Percentiles rank a stretch among this genome's conserved stretches.
These are phyloP conservation scores for Rhodophaea formosa DNA, from an alignment of 2,888 invertebrate species.

Conservation along the genomic window DNA sequence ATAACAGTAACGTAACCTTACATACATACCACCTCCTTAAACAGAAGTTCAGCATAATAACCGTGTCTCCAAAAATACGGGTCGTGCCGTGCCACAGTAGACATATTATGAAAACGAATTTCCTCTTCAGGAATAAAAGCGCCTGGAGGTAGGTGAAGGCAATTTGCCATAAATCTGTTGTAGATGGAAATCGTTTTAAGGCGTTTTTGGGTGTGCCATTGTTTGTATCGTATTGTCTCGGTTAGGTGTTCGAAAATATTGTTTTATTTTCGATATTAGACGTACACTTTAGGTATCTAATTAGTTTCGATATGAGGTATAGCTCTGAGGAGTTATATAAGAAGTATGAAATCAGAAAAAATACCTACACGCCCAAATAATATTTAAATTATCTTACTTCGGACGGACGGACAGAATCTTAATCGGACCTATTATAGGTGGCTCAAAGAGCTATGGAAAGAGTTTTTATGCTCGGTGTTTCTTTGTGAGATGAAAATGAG, in stretches of 20 bases:
- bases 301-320: no score
- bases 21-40: not conserved
- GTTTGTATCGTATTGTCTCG: constrained; percentile 36
- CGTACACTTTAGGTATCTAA: not conserved
- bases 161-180: constrained; percentile 74
- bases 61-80: constrained; percentile 32
- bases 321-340: no score
- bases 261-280: not conserved
- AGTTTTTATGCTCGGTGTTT: no score
- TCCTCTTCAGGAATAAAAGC: constrained; percentile 60
- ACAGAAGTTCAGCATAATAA: constrained; percentile 29
- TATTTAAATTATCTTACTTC: no score
- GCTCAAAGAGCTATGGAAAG: no score
- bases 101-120: constrained; percentile 47
- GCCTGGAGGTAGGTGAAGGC: constrained; percentile 64
- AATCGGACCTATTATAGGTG: no score
- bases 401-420: no score
- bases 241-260: constrained; percentile 23
- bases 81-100: constrained; percentile 28
- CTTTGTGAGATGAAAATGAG: no score
- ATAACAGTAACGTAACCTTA: not conserved
- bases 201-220: constrained; percentile 56
- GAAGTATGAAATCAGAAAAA: no score
- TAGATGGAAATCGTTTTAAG: constrained; percentile 62
- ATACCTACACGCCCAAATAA: no score